These are phyloP conservation scores for Polypedilum pembai DNA, from an alignment of 1,140 invertebrate genomes.

Conservation along the genomic window DNA sequence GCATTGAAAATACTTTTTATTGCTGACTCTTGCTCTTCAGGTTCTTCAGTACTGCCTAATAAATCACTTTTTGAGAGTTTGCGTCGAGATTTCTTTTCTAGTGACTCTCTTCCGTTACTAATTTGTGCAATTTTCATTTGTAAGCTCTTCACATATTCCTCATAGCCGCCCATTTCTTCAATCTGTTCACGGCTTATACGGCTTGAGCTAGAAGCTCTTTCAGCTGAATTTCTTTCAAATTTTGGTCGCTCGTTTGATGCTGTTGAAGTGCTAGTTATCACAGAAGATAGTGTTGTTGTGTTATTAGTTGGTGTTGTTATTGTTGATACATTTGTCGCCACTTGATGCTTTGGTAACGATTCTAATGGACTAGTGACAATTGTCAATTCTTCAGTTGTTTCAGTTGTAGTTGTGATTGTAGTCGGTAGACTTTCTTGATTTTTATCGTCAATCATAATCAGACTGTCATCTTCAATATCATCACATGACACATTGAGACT, in stretches of 20 bases:
- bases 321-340: neutral
- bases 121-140: constrained; percentile 65
- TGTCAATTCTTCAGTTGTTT: constrained; percentile 50
- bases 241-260: neutral
- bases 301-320: neutral
- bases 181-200: constrained; percentile 31
- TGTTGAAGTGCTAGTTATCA: neutral
- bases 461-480: constrained; percentile 54
- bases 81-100: constrained; percentile 58
- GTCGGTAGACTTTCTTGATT: constrained; percentile 31
- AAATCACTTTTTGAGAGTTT: constrained; percentile 48
- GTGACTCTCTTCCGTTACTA: constrained; percentile 60
- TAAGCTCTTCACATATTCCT: constrained; percentile 58
- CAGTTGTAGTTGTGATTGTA: constrained; percentile 50
- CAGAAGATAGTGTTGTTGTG: neutral
- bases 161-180: constrained; percentile 43
- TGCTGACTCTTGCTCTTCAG: constrained; percentile 41
- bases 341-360: constrained; percentile 36
- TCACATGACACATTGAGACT: constrained; percentile 29
- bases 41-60: constrained; percentile 41
- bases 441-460: constrained; percentile 45
- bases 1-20: constrained; percentile 34
- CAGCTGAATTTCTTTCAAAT: constrained; percentile 2
- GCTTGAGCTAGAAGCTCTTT: constrained; percentile 29
- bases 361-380: constrained; percentile 49